Conservation (phyloP, 2,113 vertebrate genomes). For the Clupea harengus region DNA sequence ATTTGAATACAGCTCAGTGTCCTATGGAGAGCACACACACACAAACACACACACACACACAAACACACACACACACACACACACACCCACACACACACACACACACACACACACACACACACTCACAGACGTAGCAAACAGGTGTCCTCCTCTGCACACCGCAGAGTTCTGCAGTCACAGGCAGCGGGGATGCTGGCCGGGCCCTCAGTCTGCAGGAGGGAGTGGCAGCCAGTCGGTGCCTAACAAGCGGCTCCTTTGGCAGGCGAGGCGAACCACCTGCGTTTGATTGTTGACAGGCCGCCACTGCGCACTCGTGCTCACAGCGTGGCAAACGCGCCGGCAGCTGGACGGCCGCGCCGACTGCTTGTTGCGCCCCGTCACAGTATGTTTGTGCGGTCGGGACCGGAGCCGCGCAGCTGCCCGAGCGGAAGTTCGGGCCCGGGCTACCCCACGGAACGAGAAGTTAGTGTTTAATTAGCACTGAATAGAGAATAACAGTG, state of each 20-base stretch:
- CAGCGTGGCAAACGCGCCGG: constrained; percentile 13
- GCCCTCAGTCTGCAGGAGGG: neutral
- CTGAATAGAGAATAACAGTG: neutral
- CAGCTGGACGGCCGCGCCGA: constrained; percentile 40
- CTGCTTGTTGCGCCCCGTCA: neutral
- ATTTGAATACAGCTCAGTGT: neutral
- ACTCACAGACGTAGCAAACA: neutral
- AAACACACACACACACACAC: neutral
- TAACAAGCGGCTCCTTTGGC: constrained; percentile 39
- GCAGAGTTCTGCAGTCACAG: neutral
- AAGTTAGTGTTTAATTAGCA: neutral
- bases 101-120: constrained; percentile 5
- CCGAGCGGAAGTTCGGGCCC: neutral
- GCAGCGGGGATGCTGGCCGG: neutral
- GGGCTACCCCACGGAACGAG: neutral
- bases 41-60: neutral
- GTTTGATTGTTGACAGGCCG: constrained; percentile 22
- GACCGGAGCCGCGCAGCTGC: neutral
- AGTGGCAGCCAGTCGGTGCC: constrained; percentile 44
- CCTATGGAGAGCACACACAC: neutral
- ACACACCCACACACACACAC: neutral
- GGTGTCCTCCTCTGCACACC: neutral
- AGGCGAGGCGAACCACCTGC: constrained; percentile 34
- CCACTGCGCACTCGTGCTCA: constrained; percentile 19
- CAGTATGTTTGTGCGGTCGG: neutral